Conservation (phyloP, 1,140 invertebrate genomes). For the Cotesia vestalis region DNA sequence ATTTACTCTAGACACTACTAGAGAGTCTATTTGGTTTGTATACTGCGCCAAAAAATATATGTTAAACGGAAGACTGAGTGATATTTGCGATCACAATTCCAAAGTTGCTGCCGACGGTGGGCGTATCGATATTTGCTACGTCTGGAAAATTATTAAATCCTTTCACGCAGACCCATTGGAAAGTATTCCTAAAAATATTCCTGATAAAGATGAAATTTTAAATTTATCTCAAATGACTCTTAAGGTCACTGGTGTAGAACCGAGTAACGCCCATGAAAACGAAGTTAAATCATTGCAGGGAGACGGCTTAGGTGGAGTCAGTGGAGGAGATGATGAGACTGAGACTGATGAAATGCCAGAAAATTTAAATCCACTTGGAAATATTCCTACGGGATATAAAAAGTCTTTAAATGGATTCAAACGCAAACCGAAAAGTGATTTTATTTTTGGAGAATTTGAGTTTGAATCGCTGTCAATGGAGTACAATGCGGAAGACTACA, state of each 20-base stretch:
- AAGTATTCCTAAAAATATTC: constrained; percentile 55
- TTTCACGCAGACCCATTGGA: constrained; percentile 67
- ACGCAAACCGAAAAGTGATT: constrained; percentile 69
- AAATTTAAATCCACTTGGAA: constrained; percentile 58
- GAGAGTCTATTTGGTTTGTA: constrained; percentile 68
- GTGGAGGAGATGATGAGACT: constrained; percentile 67
- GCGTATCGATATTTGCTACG: constrained; percentile 72
- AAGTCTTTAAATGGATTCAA: constrained; percentile 49
- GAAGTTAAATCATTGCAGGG: constrained; percentile 61
- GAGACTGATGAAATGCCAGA: constrained; percentile 69
- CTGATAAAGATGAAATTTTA: constrained; percentile 52
- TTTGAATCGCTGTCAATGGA: constrained; percentile 64
- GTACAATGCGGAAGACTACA: constrained; percentile 56
- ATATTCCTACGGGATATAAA: constrained; percentile 51
- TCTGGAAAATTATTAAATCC: constrained; percentile 75
- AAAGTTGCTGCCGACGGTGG: constrained; percentile 76
- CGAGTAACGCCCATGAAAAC: constrained; percentile 55
- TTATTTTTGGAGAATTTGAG: constrained; percentile 77
- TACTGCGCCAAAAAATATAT: constrained; percentile 77
- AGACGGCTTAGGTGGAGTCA: constrained; percentile 62
- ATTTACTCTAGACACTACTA: constrained; percentile 58
- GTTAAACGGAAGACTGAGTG: constrained; percentile 78
- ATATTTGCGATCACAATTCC: constrained; percentile 90
- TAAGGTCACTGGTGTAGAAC: constrained; percentile 39
- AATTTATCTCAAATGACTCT: constrained; percentile 55